Evolutionary conservation across 2,797 vertebrate species (phyloP).

Genomic region (Ambastaia sidthimunki): DNA sequence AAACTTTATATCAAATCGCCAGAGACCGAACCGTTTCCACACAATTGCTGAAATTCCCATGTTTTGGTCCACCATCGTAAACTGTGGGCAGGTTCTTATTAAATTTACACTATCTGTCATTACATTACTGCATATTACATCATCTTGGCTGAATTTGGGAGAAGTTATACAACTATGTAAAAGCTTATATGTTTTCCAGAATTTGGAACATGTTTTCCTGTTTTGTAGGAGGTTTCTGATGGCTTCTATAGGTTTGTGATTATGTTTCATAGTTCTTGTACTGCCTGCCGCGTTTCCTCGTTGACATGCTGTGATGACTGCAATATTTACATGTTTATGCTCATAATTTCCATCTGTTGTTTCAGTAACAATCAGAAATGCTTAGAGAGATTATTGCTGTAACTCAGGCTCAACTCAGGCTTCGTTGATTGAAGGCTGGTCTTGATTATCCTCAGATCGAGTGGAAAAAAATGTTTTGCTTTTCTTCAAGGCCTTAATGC

Average conservation of each 20-base stretch:
- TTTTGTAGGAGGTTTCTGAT: neutral
- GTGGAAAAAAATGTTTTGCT: slow-evolving; percentile 64
- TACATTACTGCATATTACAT: slow-evolving; percentile 54
- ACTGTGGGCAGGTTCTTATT: slow-evolving; percentile 63
- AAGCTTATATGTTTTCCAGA: slow-evolving; percentile 52
- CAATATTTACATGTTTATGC: slow-evolving; percentile 83
- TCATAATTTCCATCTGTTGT: slow-evolving; percentile 85
- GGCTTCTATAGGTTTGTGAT: neutral
- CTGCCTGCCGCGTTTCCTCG: slow-evolving; percentile 15
- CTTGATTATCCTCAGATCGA: slow-evolving; percentile 74
- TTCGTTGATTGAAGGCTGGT: slow-evolving; percentile 78
- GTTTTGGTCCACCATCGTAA: slow-evolving; percentile 53
- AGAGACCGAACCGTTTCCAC: slow-evolving; percentile 71
- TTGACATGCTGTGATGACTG: slow-evolving; percentile 68
- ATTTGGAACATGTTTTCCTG: slow-evolving; percentile 12
- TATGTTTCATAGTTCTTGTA: neutral
- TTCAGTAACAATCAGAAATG: slow-evolving; percentile 82
- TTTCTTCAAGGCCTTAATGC: slow-evolving; percentile 75
- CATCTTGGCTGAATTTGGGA: slow-evolving; percentile 60
- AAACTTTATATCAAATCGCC: slow-evolving; percentile 10
- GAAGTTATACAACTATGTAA: slow-evolving; percentile 58
- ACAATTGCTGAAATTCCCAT: slow-evolving; percentile 69
- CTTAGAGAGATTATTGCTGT: slow-evolving; percentile 68
- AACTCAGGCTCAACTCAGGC: slow-evolving; percentile 78
- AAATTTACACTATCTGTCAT: slow-evolving; percentile 62